Evolutionary conservation across 2,113 vertebrate genomes (phyloP).

Genomic region (Cacatua alba): DNA sequence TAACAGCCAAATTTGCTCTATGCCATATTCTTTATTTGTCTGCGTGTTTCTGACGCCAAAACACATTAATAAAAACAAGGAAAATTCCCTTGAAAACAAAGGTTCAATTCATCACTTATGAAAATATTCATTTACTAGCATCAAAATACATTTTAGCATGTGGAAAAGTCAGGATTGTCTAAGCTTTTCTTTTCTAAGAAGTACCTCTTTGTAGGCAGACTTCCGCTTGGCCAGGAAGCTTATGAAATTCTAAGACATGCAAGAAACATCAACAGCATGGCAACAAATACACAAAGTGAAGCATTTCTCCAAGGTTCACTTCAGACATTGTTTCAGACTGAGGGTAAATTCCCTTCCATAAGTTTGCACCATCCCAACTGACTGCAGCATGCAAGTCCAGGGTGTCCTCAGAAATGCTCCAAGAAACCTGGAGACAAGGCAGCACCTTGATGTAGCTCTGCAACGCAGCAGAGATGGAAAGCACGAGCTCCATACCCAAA

Average conservation of each 20-base stretch:
- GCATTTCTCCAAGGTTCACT: neutral
- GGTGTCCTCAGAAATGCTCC: neutral
- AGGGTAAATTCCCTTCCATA: neutral
- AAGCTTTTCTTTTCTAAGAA: neutral
- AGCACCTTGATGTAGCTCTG: accelerated
- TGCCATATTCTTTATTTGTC: neutral
- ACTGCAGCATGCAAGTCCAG: neutral
- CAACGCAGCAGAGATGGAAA: neutral
- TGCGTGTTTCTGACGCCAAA: neutral
- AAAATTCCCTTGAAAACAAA: slow-evolving; percentile 4
- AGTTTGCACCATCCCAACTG: accelerated
- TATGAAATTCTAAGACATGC: neutral
- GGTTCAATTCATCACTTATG: neutral
- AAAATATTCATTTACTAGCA: neutral
- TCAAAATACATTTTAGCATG: neutral
- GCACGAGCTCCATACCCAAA: neutral
- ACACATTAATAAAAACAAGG: neutral
- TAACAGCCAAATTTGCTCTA: neutral
- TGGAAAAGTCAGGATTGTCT: neutral
- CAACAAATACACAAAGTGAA: neutral
- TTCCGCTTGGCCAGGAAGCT: neutral
- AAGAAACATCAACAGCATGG: neutral
- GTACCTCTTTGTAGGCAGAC: neutral
- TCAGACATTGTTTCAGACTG: neutral
- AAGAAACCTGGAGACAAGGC: neutral